Base-by-base conservation (phyloP, 2,888 invertebrate species). In the Drosophila maculinotata region DNA sequence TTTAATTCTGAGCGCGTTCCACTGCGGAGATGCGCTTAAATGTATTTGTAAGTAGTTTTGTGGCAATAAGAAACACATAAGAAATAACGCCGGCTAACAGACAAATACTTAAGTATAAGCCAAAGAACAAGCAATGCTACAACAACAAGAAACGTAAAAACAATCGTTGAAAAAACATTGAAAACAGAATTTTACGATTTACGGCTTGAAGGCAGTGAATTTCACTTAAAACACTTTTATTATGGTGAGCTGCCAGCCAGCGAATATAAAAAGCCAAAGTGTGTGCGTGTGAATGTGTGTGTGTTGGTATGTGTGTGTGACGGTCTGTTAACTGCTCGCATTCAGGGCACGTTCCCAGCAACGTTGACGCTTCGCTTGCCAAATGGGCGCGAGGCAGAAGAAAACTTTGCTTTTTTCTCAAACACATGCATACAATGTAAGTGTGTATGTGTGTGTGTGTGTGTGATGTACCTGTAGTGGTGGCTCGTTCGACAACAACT, bases 211-310 rank as follows among this genome's bases (percentile, higher is more conserved):
- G 85, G 82, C 64, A 79, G 79, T 82, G 81, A 85, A 82, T 82
- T 82, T 82, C 81, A 82, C 81, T 82, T 82, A 85, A 82, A 82
- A 82, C 73, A 69, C 81, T 79, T 82, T 82, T 82, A 85, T 82
- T 82, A 81, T 85, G 76, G 76, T 63, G 63, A 47, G 64, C 65
- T 64, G 64, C 66, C 73, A 70, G 59, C 60, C 58, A 70, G 39
- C 60, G 58, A 58, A 76, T 33, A 49, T 49, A 59, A 49, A 59
- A 63, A 53, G 39, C 51, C 33, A 59, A 49, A 58, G 56, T 9
- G 48, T 39, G 45, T 39, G 30, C 28, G 23, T 31, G 33, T 38
- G 28, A 8, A 23, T 28, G n/a, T 25, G n/a, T 39, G 47, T 38
- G 28, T 30, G 36, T 51, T 28, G 47, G 39, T 45, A 30, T 63